Evolutionary conservation across 2,888 invertebrate genomes (phyloP).

Genomic region (Petrolisthes manimaculis): DNA sequence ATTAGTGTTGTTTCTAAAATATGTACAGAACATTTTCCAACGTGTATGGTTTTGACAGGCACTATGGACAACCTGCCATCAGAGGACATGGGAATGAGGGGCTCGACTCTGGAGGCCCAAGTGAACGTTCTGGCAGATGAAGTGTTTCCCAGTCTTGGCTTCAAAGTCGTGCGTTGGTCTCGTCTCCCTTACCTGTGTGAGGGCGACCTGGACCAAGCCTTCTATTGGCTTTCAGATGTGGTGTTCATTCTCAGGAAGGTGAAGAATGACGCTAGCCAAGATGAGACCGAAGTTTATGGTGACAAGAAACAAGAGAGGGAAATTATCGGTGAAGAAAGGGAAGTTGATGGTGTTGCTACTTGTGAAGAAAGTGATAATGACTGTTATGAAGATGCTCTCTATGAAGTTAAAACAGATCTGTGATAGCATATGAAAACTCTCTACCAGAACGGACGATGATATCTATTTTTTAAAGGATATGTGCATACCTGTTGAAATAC

Average conservation of each 20-base stretch:
- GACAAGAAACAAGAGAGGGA: too few relatives aligned
- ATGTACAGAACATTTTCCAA: background rate
- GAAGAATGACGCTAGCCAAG: background rate
- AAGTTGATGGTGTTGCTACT: too few relatives aligned
- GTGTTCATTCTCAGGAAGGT: slow-evolving; percentile 69
- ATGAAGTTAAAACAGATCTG: too few relatives aligned
- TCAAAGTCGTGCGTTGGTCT: slow-evolving; percentile 83
- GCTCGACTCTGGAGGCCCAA: slow-evolving; percentile 83
- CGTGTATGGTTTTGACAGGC: slow-evolving; percentile 25
- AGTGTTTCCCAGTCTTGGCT: slow-evolving; percentile 70
- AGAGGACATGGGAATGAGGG: slow-evolving; percentile 79
- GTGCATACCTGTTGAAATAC: too few relatives aligned
- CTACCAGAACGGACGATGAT: too few relatives aligned
- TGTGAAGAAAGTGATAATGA: too few relatives aligned
- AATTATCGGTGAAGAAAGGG: too few relatives aligned
- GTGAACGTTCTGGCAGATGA: slow-evolving; percentile 78
- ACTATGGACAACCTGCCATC: slow-evolving; percentile 77
- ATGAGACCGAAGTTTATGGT: too few relatives aligned
- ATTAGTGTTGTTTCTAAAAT: too few relatives aligned
- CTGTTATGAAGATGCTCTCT: too few relatives aligned
- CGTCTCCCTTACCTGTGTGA: slow-evolving; percentile 96
- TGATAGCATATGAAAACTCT: too few relatives aligned
- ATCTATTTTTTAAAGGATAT: too few relatives aligned
- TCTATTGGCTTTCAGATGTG: slow-evolving; percentile 72
- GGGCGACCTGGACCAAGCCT: slow-evolving; percentile 85